Evolutionary conservation across 2,113 vertebrate genomes (phyloP).

Genomic region (Dromaius novaehollandiae): DNA sequence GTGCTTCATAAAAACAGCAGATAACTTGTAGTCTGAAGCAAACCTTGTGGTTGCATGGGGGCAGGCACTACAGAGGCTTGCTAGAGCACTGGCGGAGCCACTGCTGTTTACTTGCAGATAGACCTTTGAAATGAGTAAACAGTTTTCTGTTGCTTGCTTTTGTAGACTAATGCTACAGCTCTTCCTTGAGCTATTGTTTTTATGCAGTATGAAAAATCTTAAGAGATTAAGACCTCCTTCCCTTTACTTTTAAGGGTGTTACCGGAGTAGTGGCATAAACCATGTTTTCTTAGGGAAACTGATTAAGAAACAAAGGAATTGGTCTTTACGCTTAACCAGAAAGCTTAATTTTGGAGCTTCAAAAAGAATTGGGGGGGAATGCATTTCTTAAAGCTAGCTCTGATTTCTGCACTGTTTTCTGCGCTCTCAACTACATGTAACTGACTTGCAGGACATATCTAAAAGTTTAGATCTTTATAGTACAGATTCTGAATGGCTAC

Average conservation of each 20-base stretch:
- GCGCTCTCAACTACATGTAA: not conserved
- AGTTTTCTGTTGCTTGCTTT: not conserved
- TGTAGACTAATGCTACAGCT: not conserved
- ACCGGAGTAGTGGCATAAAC: not conserved
- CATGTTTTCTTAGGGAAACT: not conserved
- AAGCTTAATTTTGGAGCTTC: not conserved
- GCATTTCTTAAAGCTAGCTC: not conserved
- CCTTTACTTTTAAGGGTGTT: not conserved
- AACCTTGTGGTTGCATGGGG: not conserved
- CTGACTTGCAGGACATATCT: too few relatives aligned
- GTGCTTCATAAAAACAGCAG: not conserved
- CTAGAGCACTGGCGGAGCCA: not conserved
- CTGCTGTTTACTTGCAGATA: not conserved
- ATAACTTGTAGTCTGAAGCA: not conserved
- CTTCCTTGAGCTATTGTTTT: not conserved
- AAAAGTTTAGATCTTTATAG: too few relatives aligned
- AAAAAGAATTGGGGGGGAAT: not conserved
- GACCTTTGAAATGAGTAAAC: constrained; percentile 3
- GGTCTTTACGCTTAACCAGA: too few relatives aligned
- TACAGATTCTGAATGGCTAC: too few relatives aligned
- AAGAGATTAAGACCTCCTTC: not conserved
- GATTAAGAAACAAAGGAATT: not conserved
- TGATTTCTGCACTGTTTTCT: not conserved
- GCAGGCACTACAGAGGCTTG: not conserved
- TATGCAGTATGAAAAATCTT: not conserved